These are phyloP conservation scores for Athene noctua DNA, from an alignment of 2,113 vertebrate genomes.

Conservation along the genomic window DNA sequence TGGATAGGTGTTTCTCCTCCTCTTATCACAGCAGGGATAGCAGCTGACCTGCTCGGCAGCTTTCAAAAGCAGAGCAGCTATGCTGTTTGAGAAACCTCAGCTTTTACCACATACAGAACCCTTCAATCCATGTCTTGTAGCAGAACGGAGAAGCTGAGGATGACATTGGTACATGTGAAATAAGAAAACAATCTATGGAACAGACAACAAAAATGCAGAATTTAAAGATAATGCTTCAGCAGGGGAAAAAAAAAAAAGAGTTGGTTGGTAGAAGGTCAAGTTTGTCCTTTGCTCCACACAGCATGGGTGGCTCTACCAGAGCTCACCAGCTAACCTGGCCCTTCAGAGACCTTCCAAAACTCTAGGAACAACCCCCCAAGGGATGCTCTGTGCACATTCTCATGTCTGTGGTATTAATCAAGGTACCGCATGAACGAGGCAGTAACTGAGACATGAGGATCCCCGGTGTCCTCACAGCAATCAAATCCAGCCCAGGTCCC, in stretches of 20 bases:
- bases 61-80: not conserved
- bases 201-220: not conserved
- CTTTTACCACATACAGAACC: not conserved
- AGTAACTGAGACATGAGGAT: fast-evolving
- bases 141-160: not conserved
- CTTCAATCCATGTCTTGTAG: not conserved
- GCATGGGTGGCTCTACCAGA: not conserved
- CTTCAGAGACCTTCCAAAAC: not conserved
- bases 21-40: not conserved
- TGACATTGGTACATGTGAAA: not conserved
- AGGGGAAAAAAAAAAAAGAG: not conserved
- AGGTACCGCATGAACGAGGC: not conserved
- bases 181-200: not conserved
- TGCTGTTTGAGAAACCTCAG: not conserved
- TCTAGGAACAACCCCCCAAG: not conserved
- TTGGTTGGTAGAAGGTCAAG: not conserved
- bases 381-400: no score
- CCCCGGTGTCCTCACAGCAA: not conserved
- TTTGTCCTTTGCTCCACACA: not conserved
- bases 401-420: no score
- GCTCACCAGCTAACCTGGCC: not conserved
- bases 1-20: not conserved
- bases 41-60: not conserved
- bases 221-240: not conserved
- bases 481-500: not conserved